Percentiles rank a stretch among this genome's conserved stretches.
Conservation (phyloP, 2,888 invertebrate genomes). For the Brenthis hecate region DNA sequence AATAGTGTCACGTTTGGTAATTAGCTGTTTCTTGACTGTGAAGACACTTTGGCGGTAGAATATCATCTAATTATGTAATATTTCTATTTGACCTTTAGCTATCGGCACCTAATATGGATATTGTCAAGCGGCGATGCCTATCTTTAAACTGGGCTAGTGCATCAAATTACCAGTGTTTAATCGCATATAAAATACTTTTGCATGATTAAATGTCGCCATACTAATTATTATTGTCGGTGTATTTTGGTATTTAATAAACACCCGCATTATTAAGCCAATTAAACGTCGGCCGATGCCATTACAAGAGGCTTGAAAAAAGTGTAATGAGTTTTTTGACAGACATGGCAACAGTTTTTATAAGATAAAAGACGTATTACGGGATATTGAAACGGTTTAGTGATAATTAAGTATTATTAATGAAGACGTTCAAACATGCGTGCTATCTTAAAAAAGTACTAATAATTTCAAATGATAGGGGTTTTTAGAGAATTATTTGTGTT, state of each 20-base stretch:
- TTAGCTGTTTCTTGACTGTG: slow-evolving; percentile 7
- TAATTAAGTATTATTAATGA: slow-evolving; percentile 1
- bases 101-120: slow-evolving; percentile 14
- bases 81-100: slow-evolving; percentile 25
- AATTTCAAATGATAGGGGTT: no score
- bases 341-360: no score
- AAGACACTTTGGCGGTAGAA: slow-evolving; percentile 11
- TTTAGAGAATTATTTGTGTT: no score
- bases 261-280: slow-evolving; percentile 19
- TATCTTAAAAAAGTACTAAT: no score
- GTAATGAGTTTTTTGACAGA: slow-evolving; percentile 15
- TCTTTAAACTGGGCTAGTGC: slow-evolving; percentile 4
- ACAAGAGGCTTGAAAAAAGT: slow-evolving; percentile 14
- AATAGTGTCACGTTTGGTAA: slow-evolving; percentile 25
- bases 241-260: slow-evolving; percentile 12
- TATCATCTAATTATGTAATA: slow-evolving; percentile 17
- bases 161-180: slow-evolving; percentile 25
- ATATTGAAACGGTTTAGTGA: neutral
- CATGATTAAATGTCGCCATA: slow-evolving; percentile 30
- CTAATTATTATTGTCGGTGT: slow-evolving; percentile 27
- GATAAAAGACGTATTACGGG: no score
- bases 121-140: slow-evolving; percentile 23
- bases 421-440: neutral
- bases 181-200: slow-evolving; percentile 21
- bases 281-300: neutral